Evolutionary conservation across 2,113 vertebrate genomes (phyloP).

Genomic region (Prionailurus bengalensis): DNA sequence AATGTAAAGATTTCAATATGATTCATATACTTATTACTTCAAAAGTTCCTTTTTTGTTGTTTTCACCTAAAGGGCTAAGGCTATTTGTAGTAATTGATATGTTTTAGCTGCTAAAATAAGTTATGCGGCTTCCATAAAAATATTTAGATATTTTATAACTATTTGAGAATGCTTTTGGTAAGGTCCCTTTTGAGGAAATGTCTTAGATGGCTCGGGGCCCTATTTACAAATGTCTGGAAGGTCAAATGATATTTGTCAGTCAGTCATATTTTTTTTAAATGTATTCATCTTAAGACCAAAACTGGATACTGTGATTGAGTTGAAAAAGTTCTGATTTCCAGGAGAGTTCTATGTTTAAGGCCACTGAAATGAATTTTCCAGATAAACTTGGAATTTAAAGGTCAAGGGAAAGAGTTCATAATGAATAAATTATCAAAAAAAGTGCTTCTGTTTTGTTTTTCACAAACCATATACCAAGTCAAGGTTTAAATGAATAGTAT

Average conservation of each 20-base stretch:
- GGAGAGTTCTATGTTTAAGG: neutral
- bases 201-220: neutral
- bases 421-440: neutral
- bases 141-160: neutral
- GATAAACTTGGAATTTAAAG: constrained; percentile 29
- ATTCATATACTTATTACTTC: neutral
- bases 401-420: neutral
- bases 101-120: neutral
- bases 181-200: neutral
- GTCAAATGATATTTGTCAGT: neutral
- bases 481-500: constrained; percentile 31
- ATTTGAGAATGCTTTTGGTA: neutral
- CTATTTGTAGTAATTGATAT: neutral
- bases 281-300: neutral
- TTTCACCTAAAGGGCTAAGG: neutral
- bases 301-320: neutral
- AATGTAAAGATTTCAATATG: neutral
- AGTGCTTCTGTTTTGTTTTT: neutral
- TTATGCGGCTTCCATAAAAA: neutral
- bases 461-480: neutral
- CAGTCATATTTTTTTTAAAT: neutral
- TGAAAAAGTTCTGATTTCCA: constrained; percentile 24
- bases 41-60: neutral
- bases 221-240: neutral
- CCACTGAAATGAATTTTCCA: neutral